Evolutionary conservation across 2,888 invertebrate genomes (phyloP).

Genomic region (Cordilura impudica): DNA sequence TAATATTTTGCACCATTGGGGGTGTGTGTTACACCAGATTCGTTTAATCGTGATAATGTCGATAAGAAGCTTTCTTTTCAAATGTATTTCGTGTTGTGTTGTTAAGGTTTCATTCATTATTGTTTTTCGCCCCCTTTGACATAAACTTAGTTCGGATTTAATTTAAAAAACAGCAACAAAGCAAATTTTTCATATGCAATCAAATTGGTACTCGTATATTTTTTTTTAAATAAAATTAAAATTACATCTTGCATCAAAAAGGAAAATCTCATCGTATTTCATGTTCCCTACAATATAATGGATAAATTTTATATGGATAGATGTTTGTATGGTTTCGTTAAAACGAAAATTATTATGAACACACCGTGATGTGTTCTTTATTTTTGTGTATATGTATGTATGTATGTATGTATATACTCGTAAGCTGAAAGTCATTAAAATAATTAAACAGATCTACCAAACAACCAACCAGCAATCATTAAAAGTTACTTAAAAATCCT

Average conservation of each 20-base stretch:
- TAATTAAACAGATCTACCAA: background rate
- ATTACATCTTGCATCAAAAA: no score
- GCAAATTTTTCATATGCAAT: background rate
- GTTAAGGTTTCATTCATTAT: background rate
- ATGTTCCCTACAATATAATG: no score
- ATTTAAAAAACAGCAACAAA: background rate
- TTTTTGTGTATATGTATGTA: no score
- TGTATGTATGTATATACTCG: no score
- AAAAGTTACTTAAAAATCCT: constrained; percentile 59
- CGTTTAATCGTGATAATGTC: constrained; percentile 23
- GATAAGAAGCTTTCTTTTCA: constrained; percentile 53
- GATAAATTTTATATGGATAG: no score
- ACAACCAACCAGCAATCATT: constrained; percentile 41
- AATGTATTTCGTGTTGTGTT: constrained; percentile 25
- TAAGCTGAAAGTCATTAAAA: background rate
- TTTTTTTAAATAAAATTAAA: no score
- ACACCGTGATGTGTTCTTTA: no score
- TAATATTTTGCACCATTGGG: constrained; percentile 60
- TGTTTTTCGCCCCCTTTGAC: background rate
- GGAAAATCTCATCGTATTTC: no score
- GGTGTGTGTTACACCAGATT: constrained; percentile 40
- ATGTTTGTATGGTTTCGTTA: no score
- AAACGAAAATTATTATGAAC: no score
- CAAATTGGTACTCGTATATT: no score
- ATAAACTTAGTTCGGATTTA: background rate